A percentile compares a stretch with the other conserved stretches of the same genome.
Conservation (phyloP, 2,113 vertebrate species). For the Cyprinodon variegatus region DNA sequence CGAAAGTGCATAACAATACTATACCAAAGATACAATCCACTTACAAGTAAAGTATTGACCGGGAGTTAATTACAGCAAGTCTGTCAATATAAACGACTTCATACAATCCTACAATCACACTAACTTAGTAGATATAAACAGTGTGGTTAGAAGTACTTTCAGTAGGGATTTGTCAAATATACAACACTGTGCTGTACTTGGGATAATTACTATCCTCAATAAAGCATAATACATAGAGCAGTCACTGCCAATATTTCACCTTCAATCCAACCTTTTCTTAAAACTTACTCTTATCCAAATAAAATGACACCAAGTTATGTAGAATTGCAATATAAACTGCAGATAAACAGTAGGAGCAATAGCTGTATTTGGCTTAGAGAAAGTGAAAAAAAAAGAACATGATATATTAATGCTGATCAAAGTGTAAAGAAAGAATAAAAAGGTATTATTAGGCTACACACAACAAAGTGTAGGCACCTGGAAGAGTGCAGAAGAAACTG, state of each 20-base stretch:
- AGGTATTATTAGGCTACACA: constrained; percentile 67
- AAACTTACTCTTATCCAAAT: constrained; percentile 42
- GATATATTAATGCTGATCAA: constrained; percentile 22
- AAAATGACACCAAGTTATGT: constrained; percentile 35
- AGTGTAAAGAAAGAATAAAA: constrained; percentile 55
- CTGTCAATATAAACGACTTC: constrained; percentile 43
- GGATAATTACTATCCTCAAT: constrained; percentile 55
- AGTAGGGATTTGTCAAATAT: constrained; percentile 33
- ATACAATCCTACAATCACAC: constrained; percentile 41
- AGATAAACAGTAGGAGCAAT: constrained; percentile 52
- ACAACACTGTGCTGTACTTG: constrained; percentile 59
- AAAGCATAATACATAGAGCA: constrained; percentile 55
- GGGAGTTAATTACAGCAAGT: constrained; percentile 51
- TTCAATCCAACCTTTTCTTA: constrained; percentile 47
- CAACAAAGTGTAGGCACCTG: constrained; percentile 71
- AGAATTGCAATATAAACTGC: constrained; percentile 20
- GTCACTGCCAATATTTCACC: constrained; percentile 43
- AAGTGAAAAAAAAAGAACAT: constrained; percentile 28
- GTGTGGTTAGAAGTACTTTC: constrained; percentile 38
- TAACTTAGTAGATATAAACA: constrained; percentile 46
- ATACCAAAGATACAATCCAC: constrained; percentile 65
- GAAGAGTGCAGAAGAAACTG: constrained; percentile 63
- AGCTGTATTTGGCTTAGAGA: constrained; percentile 44
- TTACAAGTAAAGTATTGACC: constrained; percentile 54
- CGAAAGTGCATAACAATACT: constrained; percentile 75